A percentile compares a stretch with the other conserved stretches of the same genome.
Conservation (phyloP, 37 sponge, comb jelly and placozoan species). For the Hormiphora californensis region DNA sequence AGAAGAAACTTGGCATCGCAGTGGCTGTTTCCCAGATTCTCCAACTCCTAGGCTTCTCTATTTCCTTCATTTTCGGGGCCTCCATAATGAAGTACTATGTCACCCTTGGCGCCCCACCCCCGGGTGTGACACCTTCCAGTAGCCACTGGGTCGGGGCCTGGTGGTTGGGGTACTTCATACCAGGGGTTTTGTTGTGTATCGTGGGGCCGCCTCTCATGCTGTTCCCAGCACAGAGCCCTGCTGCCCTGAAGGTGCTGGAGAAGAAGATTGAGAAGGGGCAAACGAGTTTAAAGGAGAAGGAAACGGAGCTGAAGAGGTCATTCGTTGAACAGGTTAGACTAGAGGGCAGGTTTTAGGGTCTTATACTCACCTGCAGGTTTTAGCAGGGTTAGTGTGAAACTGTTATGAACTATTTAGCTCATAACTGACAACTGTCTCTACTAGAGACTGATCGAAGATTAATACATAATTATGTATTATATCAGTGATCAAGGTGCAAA, state of each 20-base stretch:
- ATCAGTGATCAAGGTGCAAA: too few species aligned
- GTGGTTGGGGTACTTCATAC: conserved; percentile 48
- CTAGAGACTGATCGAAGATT: too few species aligned
- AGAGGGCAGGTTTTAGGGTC: too few species aligned
- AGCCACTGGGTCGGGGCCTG: conserved; percentile 48
- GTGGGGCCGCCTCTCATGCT: not conserved
- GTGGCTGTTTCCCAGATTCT: not conserved
- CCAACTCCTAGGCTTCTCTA: not conserved
- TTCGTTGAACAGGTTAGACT: not conserved
- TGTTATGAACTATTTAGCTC: too few species aligned
- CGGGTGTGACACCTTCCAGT: not conserved
- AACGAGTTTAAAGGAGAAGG: not conserved
- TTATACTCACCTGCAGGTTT: too few species aligned
- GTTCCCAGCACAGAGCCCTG: conserved; percentile 34
- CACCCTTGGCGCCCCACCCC: not conserved
- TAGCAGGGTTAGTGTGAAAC: too few species aligned
- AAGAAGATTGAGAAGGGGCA: conserved; percentile 5
- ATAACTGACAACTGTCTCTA: too few species aligned
- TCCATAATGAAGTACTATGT: not conserved
- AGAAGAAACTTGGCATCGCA: not conserved
- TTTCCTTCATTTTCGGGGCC: not conserved
- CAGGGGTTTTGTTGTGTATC: not conserved
- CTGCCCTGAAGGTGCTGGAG: conserved; percentile 1
- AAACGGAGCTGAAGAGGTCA: not conserved
- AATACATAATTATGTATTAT: too few species aligned